phyloP scores from a whole-genome alignment of 2,797 vertebrate genomes.

The Onychomys torridus region DNA sequence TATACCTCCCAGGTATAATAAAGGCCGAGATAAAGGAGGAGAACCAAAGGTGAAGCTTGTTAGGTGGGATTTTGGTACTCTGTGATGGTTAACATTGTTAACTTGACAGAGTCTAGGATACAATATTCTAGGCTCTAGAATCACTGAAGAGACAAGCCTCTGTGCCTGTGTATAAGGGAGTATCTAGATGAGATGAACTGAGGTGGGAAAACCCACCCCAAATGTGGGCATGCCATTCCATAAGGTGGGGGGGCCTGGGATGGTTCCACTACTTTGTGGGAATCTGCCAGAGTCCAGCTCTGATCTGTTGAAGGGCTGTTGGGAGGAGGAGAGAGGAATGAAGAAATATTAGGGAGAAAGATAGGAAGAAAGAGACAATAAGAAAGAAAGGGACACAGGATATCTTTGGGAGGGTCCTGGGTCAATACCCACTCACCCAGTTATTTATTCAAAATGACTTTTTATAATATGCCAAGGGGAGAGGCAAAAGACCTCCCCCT shows the following conservation, averaged over 20 bases:
- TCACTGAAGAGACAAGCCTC: neutral
- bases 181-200: neutral
- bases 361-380: no score
- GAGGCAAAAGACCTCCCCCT: no score
- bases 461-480: no score
- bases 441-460: no score
- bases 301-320: no score
- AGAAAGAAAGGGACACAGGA: no score
- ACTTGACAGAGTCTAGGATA: neutral
- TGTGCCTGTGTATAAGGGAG: neutral
- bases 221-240: neutral
- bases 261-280: no score
- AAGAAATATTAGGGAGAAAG: no score
- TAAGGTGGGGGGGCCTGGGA: neutral
- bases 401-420: no score
- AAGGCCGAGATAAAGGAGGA: neutral
- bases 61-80: neutral
- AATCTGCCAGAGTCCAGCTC: no score
- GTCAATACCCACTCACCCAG: no score
- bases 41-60: neutral
- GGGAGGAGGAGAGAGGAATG: no score
- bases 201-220: neutral
- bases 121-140: neutral
- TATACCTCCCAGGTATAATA: neutral
- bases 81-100: neutral